These are phyloP conservation scores for Microtus ochrogaster DNA, from an alignment of 2,113 vertebrate species.

Conservation along the genomic window DNA sequence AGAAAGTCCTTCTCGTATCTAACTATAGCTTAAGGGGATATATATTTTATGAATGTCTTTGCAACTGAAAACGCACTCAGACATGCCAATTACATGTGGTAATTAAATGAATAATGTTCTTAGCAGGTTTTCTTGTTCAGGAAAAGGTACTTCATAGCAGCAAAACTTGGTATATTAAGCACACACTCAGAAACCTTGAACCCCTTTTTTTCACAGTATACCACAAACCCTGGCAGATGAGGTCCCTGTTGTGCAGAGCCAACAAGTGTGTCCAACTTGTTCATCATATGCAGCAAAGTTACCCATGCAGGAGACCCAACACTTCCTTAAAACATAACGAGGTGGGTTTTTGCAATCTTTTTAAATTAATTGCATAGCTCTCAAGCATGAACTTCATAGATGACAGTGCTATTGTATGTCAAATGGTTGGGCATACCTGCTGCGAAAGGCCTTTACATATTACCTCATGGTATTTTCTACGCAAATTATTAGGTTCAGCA, in stretches of 20 bases:
- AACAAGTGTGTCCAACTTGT: neutral
- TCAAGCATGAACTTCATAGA: neutral
- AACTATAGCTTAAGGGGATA: neutral
- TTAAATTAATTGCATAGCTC: neutral
- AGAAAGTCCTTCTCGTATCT: neutral
- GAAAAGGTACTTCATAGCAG: conserved; percentile 15
- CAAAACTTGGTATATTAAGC: neutral
- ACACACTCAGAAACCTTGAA: conserved; percentile 8
- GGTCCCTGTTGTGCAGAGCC: neutral
- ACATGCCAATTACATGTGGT: conserved; percentile 32
- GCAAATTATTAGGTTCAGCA: conserved; percentile 1
- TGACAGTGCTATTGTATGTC: neutral
- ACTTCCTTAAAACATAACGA: neutral
- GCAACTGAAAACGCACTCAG: conserved; percentile 37
- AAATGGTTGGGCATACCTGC: neutral
- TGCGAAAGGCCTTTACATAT: neutral
- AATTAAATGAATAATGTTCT: conserved; percentile 53
- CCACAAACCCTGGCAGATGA: neutral
- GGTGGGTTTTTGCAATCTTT: neutral
- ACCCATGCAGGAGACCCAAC: neutral
- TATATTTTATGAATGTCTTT: conserved; percentile 34
- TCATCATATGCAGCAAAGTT: neutral
- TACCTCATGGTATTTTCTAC: neutral
- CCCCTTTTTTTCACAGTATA: neutral
- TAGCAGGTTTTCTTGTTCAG: conserved; percentile 5